phyloP scores from a whole-genome alignment of 2,888 invertebrate genomes.

The Drosophila ustulata region DNA sequence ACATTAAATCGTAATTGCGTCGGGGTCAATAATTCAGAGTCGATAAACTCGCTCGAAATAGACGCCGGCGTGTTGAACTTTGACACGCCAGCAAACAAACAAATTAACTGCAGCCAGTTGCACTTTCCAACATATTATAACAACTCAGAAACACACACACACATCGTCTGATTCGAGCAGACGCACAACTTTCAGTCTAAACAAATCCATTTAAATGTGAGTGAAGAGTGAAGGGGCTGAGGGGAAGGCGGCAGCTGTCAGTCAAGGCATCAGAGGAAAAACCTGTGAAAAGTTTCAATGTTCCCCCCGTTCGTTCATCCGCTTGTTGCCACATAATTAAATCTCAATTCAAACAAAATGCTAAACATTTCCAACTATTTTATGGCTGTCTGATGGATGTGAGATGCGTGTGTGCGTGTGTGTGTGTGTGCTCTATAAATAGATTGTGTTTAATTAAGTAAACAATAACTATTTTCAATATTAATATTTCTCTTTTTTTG shows the following conservation, averaged over 20 bases:
- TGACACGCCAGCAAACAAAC: constrained; percentile 76
- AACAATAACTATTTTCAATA: constrained; percentile 13
- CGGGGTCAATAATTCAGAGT: constrained; percentile 50
- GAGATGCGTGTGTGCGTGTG: constrained; percentile 3
- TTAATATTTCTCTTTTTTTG: constrained; percentile 1
- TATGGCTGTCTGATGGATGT: constrained; percentile 55
- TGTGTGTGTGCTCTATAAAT: constrained; percentile 15
- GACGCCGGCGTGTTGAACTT: constrained; percentile 71
- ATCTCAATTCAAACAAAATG: constrained; percentile 77
- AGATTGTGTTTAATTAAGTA: constrained; percentile 17
- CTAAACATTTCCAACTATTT: constrained; percentile 75
- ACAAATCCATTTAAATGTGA: constrained; percentile 61
- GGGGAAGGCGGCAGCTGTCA: constrained; percentile 44
- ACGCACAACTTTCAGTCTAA: constrained; percentile 56
- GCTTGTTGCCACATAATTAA: constrained; percentile 80
- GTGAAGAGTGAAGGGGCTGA: background rate
- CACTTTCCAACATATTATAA: constrained; percentile 32
- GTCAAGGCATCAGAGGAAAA: constrained; percentile 31
- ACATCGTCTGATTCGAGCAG: constrained; percentile 15
- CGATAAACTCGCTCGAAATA: constrained; percentile 71
- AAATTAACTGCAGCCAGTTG: constrained; percentile 61
- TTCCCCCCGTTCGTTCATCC: constrained; percentile 41
- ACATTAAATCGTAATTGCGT: constrained; percentile 44
- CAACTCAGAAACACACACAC: constrained; percentile 36
- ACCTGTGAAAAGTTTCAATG: constrained; percentile 46